Evolutionary conservation across 2,797 vertebrate genomes (phyloP).

Genomic region (Molossus alvarezi): DNA sequence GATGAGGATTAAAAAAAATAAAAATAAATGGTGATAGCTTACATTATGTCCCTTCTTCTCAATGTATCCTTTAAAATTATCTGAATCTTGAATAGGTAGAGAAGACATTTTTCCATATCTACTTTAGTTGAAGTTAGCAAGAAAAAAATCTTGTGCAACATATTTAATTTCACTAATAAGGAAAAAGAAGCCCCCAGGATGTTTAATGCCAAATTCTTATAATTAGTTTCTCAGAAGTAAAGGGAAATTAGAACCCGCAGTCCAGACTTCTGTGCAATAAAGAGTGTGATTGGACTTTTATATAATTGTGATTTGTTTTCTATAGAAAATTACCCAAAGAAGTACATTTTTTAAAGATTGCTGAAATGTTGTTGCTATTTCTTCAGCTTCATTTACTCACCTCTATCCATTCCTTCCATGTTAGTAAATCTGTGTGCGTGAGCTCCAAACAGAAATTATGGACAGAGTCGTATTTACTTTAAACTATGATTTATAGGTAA

Average conservation of each 20-base stretch:
- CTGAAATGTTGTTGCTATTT: background rate
- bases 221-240: background rate
- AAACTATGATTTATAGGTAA: background rate
- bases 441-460: background rate
- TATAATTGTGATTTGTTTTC: conserved; percentile 20
- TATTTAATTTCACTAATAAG: conserved; percentile 29
- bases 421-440: background rate
- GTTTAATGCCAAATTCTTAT: background rate
- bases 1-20: background rate
- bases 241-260: background rate
- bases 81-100: conserved; percentile 5
- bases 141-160: background rate
- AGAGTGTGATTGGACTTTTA: background rate
- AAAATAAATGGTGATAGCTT: background rate
- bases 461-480: background rate
- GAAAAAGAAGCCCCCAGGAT: background rate
- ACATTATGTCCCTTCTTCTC: background rate
- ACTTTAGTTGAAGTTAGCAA: background rate
- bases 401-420: background rate
- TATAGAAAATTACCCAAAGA: background rate
- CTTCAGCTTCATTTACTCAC: background rate
- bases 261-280: background rate
- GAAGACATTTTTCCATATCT: background rate
- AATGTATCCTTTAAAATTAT: background rate
- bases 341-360: background rate